phyloP scores from a whole-genome alignment of 2,888 invertebrate species.

The Drosophila helvetica region DNA sequence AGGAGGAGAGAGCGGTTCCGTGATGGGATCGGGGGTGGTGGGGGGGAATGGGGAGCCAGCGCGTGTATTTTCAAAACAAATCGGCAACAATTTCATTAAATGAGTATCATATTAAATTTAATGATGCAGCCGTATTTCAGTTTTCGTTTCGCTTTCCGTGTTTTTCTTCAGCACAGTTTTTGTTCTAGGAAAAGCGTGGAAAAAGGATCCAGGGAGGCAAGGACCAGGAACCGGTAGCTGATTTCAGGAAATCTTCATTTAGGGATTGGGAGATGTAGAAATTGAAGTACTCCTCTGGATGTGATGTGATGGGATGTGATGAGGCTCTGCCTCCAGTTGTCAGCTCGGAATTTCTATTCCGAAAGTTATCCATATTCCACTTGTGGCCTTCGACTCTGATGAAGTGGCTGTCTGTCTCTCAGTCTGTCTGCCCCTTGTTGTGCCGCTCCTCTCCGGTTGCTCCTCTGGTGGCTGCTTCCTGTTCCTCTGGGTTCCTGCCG shows the following conservation, averaged over 20 bases:
- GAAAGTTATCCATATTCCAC: conserved; percentile 69
- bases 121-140: conserved; percentile 85
- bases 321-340: conserved; percentile 36
- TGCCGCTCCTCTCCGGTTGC: neutral
- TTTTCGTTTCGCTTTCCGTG: conserved; percentile 78
- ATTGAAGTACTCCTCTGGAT: conserved; percentile 38
- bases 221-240: conserved; percentile 56
- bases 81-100: conserved; percentile 85
- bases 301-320: conserved; percentile 36
- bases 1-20: neutral
- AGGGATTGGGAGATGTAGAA: conserved; percentile 30
- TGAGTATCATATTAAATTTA: conserved; percentile 85
- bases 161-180: conserved; percentile 53
- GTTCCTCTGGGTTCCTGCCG: neutral
- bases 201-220: conserved; percentile 20
- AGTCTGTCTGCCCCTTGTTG: neutral
- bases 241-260: conserved; percentile 63
- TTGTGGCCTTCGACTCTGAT: conserved; percentile 22
- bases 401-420: conserved; percentile 22
- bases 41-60: conserved; percentile 61
- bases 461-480: too few relatives aligned
- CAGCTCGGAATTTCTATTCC: conserved; percentile 75
- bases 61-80: conserved; percentile 84
- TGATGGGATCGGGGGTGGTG: neutral
- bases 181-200: conserved; percentile 58